Evolutionary conservation across 2,797 vertebrate species (phyloP), one percentile per base, ranked within the genome.

Genomic region (Poecilia picta): DNA sequence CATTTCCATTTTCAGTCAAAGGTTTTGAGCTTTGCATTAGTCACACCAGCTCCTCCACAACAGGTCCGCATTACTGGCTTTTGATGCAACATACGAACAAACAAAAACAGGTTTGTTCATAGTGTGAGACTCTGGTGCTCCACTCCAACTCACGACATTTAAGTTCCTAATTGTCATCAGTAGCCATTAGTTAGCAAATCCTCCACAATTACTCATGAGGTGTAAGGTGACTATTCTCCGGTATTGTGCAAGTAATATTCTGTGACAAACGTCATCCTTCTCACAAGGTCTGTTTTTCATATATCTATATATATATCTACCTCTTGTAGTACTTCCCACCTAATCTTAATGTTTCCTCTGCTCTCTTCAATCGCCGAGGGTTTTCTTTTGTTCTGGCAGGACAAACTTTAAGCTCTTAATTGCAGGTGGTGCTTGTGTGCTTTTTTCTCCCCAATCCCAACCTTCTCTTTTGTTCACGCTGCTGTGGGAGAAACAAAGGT

Each of bases 321-420:
- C 83, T 87, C 84, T 85, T 55, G 59, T 75, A 73, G 82, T 45
- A 51, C 89, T 89, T 93, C 93, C 90, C 89, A 90, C 83, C 82
- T 94, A 93, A 93, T 94, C 91, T 89, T 59, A 82, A 91, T 81
- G 74, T 92, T 94, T 94, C 91, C 90, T 93, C 88, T 89, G 80
- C 76, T 85, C 79, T 75, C 28, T 73, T 83, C n/a, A 11, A 53
- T 33, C 73, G 55, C 87, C 36, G 79, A 88, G 73, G 82, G 74
- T 79, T 91, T 91, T 87, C 87, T 93, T 90, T 89, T 93, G 91
- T 89, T 81, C 82, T 8, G 68, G 85, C 62, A 83, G 86, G 85
- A 87, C 74, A 73, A 89, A 85, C 85, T 62, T 84, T 95, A 94
- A 95, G 93, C 94, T 92, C 83, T 93, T 95, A 95, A 95, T 95